Conservation (phyloP, 2,888 invertebrate genomes). For the Dexiosoma caninum region DNA sequence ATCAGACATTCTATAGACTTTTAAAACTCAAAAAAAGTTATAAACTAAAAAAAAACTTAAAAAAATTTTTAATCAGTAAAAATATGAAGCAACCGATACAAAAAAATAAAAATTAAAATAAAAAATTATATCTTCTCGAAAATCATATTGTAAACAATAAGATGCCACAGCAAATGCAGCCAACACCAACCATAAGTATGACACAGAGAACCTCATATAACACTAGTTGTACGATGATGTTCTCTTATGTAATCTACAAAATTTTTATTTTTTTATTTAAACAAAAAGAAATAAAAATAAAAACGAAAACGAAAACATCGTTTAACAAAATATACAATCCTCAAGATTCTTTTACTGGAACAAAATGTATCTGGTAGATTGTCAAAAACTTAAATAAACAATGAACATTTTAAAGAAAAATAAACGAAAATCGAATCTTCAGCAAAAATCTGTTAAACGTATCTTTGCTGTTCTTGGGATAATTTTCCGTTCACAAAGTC, state of each 20-base stretch:
- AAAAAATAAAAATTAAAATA: background rate
- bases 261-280: too few relatives aligned
- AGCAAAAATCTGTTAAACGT: slow-evolving; percentile 34
- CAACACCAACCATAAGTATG: background rate
- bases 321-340: slow-evolving; percentile 44
- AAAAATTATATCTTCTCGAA: slow-evolving; percentile 20
- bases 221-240: slow-evolving; percentile 15
- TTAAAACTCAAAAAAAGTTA: background rate
- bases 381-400: slow-evolving; percentile 50
- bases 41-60: background rate
- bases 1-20: slow-evolving; percentile 41
- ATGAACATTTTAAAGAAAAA: slow-evolving; percentile 12
- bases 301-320: slow-evolving; percentile 1
- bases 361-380: slow-evolving; percentile 1
- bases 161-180: slow-evolving; percentile 5
- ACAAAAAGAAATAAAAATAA: slow-evolving; percentile 30
- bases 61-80: slow-evolving; percentile 34
- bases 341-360: slow-evolving; percentile 5
- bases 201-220: background rate
- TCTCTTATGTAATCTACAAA: slow-evolving; percentile 54
- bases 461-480: background rate
- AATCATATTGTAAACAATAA: slow-evolving; percentile 50
- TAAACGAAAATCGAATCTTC: slow-evolving; percentile 38
- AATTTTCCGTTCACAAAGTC: slow-evolving; percentile 16
- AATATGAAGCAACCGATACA: slow-evolving; percentile 19